Evolutionary conservation across 2,797 vertebrate species (phyloP).

Genomic region (Etheostoma perlongum): DNA sequence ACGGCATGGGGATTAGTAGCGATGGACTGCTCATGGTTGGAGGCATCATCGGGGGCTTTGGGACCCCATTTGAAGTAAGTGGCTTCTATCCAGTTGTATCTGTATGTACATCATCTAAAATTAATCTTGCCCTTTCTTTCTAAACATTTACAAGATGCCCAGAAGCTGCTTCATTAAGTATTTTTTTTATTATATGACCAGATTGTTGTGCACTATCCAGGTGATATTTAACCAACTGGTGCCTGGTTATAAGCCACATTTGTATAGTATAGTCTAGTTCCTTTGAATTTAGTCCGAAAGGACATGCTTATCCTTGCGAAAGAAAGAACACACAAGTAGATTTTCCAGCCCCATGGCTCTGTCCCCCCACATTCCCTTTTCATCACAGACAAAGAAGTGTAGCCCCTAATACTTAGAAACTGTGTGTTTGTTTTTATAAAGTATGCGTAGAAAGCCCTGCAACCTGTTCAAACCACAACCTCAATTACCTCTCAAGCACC

Average conservation of each 20-base stretch:
- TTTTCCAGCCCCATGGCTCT: slow-evolving; percentile 21
- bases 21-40: slow-evolving; percentile 89
- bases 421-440: slow-evolving; percentile 61
- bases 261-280: slow-evolving; percentile 11
- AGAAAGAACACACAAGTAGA: slow-evolving; percentile 39
- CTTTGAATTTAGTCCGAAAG: slow-evolving; percentile 30
- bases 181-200: slow-evolving; percentile 10
- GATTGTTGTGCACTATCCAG: slow-evolving; percentile 18
- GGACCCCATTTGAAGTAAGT: slow-evolving; percentile 91
- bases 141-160: background rate
- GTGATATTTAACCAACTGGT: slow-evolving; percentile 25
- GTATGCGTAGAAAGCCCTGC: slow-evolving; percentile 27
- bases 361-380: slow-evolving; percentile 40
- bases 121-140: background rate
- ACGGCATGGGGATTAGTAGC: slow-evolving; percentile 82
- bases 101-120: no score
- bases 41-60: slow-evolving; percentile 86
- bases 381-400: slow-evolving; percentile 38
- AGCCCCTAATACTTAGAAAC: slow-evolving; percentile 57
- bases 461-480: slow-evolving; percentile 32
- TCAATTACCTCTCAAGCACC: slow-evolving; percentile 18
- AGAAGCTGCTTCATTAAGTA: background rate
- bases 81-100: background rate
- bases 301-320: background rate
- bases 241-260: slow-evolving; percentile 5